Conservation (phyloP, 2,888 invertebrate genomes). For the Cryptophagus acutangulus region DNA sequence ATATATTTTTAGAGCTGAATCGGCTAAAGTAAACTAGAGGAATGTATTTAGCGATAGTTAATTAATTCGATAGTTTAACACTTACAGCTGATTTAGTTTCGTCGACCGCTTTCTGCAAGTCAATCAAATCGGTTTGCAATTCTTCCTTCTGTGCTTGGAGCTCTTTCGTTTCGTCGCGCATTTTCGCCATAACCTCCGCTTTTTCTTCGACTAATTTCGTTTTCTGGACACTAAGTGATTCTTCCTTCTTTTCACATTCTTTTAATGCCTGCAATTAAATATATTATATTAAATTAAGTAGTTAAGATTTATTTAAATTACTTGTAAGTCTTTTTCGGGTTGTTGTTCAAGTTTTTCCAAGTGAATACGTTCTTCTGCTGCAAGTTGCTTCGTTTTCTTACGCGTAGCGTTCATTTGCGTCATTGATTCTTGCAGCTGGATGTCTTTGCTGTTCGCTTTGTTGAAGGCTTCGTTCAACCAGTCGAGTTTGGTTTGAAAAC, state of each 20-base stretch:
- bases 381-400: conserved; percentile 65
- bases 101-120: conserved; percentile 64
- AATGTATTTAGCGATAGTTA: no score
- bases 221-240: conserved; percentile 54
- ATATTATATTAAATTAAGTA: conserved; percentile 3
- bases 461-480: conserved; percentile 54
- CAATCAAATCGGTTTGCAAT: conserved; percentile 63
- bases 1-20: conserved; percentile 77
- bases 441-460: conserved; percentile 60
- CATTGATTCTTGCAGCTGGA: conserved; percentile 61
- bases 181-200: conserved; percentile 55
- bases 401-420: conserved; percentile 66
- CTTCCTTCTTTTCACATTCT: conserved; percentile 54
- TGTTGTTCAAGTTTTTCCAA: conserved; percentile 59
- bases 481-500: no score
- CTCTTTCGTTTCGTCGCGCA: conserved; percentile 63
- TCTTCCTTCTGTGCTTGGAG: conserved; percentile 68
- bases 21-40: conserved; percentile 54
- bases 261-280: conserved; percentile 31
- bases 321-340: conserved; percentile 70
- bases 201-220: conserved; percentile 55
- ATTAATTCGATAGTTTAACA: conserved; percentile 13
- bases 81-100: conserved; percentile 59
- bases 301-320: conserved; percentile 43
- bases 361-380: conserved; percentile 64